Evolutionary conservation across 2,113 vertebrate species (phyloP), one percentile per base, ranked within the genome.

Genomic region (Tenebrosternarchus preto): DNA sequence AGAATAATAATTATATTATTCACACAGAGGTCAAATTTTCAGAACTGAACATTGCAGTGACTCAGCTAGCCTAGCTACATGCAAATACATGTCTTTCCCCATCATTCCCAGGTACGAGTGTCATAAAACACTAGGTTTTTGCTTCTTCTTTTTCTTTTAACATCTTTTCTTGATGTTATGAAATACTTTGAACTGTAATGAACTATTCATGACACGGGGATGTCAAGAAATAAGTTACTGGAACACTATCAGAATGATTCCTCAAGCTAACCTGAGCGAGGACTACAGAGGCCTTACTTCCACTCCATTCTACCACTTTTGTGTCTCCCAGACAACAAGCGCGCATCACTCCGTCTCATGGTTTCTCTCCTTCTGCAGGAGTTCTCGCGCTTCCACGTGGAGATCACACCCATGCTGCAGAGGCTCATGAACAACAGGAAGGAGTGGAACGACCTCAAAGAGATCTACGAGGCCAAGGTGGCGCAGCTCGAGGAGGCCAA

Each of bases 401-500:
- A 94, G 89, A 94, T 95, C 87, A 94, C 93, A 0, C 93, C 92
- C 29, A 95, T 95, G 94, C 84, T 93, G 83, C 92, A 93, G 0
- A 91, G 94, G 9, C 90, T 94, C 64, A 3, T 93, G 69, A 94
- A 94, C 91, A 94, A 94, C 92, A 90, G 94, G 84, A 94, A 93
- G 85, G 92, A 94, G 88, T 94, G 94, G 94, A 94, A 93, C 33
- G 91, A 91, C 20, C 82, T 92, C 81, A 93, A 94, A 85, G 93
- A 94, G 86, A 64, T n/a, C 69, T 84, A 94, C 3, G 93, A 94
- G 16, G 93, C 90, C 85, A 94, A 94, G 55, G 0, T 94, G 78
- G 92, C 92, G 0, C 87, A 29, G 0, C 63, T 94, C 1, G 93
- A 93, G 9, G 92, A 71, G 3, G 92, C 73, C 11, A 92, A 92